Evolutionary conservation across 2,888 invertebrate species (phyloP), one percentile per base, ranked within the genome.

Genomic region (Gryllus longicercus): DNA sequence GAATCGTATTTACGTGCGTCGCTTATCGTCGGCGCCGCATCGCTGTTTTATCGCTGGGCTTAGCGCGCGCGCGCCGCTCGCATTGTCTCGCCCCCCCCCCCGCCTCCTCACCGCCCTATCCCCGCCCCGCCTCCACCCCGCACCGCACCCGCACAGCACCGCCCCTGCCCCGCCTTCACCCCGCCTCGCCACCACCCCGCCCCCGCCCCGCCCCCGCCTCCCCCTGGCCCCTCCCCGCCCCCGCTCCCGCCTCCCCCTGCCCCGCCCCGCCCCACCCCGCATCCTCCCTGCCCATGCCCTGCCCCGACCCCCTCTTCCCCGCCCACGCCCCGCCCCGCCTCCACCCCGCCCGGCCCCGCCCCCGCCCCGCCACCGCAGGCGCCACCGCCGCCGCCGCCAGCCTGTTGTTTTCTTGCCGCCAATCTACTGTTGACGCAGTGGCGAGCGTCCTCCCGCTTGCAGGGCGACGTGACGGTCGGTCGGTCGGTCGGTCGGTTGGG

Each of bases 401-500:
- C n/a, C 16, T 18, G 63, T n/a, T 63, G 63, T 63, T 63, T 63
- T 63, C 63, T 63, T 63, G 63, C 63, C n/a, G 63, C 16, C 63
- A 63, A n/a, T 63, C 63, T 63, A 16, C n/a, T 63, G 63, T 63
- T 63, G 63, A 63, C 63, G 63, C 63, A 63, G 63, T 18, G 63
- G 16, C 0, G 11, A 63, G 38, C 38, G 38, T 38, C 38, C 38
- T 38, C 38, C 38, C 38, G 38, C 38, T 38, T 38, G 8, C 38
- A 38, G 38, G 38, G 8, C 8, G 38, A 8, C 8, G 38, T 8
- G 38, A 38, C 38, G 38, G 25, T 38, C 25, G 25, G 25, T 2
- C 38, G 8, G 5, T 38, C 38, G 38, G 38, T 38, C 38, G 38
- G 38, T 38, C 8, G 38, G 38, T 4, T 8, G 38, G 8, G 5